Base-by-base conservation (phyloP, 2,113 vertebrate genomes). In the Coregonus clupeaformis region DNA sequence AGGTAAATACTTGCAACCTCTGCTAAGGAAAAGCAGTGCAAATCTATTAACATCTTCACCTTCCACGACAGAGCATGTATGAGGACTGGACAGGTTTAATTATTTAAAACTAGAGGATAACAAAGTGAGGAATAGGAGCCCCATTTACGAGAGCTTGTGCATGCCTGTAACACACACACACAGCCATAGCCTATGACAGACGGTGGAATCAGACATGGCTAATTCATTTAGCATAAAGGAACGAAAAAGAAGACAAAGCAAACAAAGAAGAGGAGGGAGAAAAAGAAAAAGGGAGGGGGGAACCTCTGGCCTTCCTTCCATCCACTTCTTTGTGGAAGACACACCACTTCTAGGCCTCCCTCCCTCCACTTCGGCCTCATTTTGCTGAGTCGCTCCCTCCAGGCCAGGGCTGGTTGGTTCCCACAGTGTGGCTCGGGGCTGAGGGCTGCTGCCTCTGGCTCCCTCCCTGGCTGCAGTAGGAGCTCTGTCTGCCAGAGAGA, bases 231-330 rank as follows among this genome's bases (percentile, higher is more conserved):
- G 83, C 81, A 88, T 73, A 86, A 85, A 84, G 82, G 84, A 83
- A 81, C 89, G 72, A 80, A 90, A 89, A 87, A 81, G 25, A 78
- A 84, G 89, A 93, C 91, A 93, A 93, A 91, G 89, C 90, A 93
- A 92, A 93, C 91, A 91, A 90, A 91, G 88, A 89, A 85, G 81
- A 87, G 75, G 80, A 84, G 68, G 81, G 80, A 82, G 78, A 85
- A 87, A 87, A 86, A 86, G 80, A 74, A 68, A 75, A 67, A 6
- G 30, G 29, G 45, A 82, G 80, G 75, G 84, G 81, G 70, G 9
- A 36, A 73, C 77, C 84, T 65, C 32, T 64, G 52, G 74, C 79
- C 79, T 81, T 78, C 82, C 69, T 81, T 81, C 83, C 84, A 75
- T 79, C 78, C 30, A n/a, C n/a, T 69, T 73, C 62, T 63, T 73